Percentiles rank a stretch among this genome's conserved stretches.
phyloP scores from a whole-genome alignment of 1,140 invertebrate genomes.

The Drosophila pandora region DNA sequence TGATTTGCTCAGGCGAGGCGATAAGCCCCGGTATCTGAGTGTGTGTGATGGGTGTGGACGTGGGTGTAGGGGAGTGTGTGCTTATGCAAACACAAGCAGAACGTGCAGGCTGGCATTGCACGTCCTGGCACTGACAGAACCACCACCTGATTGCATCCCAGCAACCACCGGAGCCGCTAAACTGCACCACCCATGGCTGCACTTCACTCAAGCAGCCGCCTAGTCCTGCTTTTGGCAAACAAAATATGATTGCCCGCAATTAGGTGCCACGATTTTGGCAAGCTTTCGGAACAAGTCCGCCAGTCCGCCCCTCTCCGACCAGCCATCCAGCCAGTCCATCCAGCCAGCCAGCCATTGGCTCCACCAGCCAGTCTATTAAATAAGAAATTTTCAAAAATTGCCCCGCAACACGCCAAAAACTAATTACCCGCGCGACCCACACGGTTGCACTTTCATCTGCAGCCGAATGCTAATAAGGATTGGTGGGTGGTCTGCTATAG shows the following conservation, averaged over 20 bases:
- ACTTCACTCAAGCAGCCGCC: constrained; percentile 42
- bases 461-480: constrained; percentile 48
- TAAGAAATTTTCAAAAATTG: constrained; percentile 77
- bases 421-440: constrained; percentile 57
- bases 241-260: constrained; percentile 81
- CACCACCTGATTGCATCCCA: constrained; percentile 25
- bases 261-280: constrained; percentile 68
- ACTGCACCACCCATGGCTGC: constrained; percentile 6
- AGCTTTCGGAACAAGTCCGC: constrained; percentile 28
- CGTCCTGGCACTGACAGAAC: constrained; percentile 60
- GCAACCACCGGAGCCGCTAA: neutral
- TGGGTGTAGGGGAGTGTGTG: constrained; percentile 14
- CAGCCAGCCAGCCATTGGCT: neutral
- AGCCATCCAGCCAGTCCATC: neutral
- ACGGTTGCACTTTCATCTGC: constrained; percentile 51
- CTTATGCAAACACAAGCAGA: constrained; percentile 54
- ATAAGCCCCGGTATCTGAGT: constrained; percentile 26
- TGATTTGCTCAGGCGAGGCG: constrained; percentile 69
- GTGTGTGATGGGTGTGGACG: neutral
- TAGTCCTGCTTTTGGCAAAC: constrained; percentile 61
- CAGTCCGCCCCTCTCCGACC: neutral
- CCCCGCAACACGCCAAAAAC: constrained; percentile 72
- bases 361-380: constrained; percentile 58
- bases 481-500: neutral
- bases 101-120: constrained; percentile 45